Base-by-base conservation (phyloP, 1,140 invertebrate species). In the Eurosta solidaginis region DNA sequence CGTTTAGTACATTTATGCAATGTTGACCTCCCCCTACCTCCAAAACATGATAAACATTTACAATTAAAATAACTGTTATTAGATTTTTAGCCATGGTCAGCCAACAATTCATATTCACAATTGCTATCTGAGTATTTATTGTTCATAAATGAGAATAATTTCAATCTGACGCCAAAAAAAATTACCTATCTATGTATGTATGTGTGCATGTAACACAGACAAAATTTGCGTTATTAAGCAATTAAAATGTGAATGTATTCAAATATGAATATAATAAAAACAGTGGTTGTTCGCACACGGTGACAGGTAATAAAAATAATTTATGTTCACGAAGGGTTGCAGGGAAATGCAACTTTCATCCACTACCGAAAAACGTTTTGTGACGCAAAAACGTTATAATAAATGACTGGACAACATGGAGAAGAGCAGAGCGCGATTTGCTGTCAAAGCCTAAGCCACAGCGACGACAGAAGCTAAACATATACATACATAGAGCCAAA, bases 301-400 rank as follows among this genome's bases (percentile, higher is more conserved):
- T 85, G 84, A 85, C 84, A 85, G 84, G 84, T 85, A 85, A 85
- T 85, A 85, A 85, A 85, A 85, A 83, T 85, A 83, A 85, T 85
- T 85, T 85, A 85, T 85, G 84, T 82, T 83, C 82, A 81, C 83
- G 14, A 63, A 85, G 84, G 84, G 84, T 85, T 85, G 84, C 82
- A 81, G 83, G 78, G 82, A 79, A 79, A 78, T 78, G 73, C 81
- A 9, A 7, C 75, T 25, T 40, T 40, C 59, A 68, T 20, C 59
- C 59, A 68, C 33, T 68, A 36, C 0, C 59, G 22, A 42, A 17
- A 47, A 47, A 47, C 9, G 9, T 47, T 33, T 40, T 68, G 33
- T 68, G 33, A n/a, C 29, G 25, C 54, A 63, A 63, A 63, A 10
- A 33, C 45, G 9, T 47, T 17, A 47, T 9, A 47, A 47, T 68